These are phyloP conservation scores for Brachionus manjavacas DNA, from an alignment of 1,140 invertebrate genomes.

Conservation along the genomic window DNA sequence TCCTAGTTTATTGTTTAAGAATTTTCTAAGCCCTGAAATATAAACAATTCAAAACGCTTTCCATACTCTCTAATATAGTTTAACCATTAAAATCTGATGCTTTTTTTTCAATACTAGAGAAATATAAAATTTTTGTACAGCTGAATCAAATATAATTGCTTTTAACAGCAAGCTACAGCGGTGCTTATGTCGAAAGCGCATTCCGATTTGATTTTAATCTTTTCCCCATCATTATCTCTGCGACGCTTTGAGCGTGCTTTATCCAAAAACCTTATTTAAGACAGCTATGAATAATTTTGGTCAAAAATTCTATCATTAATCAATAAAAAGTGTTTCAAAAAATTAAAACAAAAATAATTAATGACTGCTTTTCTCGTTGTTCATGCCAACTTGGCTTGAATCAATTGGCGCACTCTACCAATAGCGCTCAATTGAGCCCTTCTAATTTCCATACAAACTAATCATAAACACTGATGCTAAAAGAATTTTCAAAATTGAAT, in stretches of 20 bases:
- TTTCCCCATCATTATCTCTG: not conserved
- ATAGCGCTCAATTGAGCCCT: not conserved
- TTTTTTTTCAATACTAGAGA: not conserved
- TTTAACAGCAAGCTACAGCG: slow-evolving; percentile 4
- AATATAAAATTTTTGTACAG: not conserved
- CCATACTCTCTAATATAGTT: slow-evolving; percentile 3
- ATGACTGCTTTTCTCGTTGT: not conserved
- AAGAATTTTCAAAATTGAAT: not conserved
- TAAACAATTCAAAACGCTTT: slow-evolving; percentile 2
- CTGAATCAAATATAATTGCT: not conserved
- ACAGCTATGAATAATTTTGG: not conserved
- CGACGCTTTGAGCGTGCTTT: not conserved
- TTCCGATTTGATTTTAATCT: not conserved
- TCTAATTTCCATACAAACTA: not conserved
- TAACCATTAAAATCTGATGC: slow-evolving; percentile 6
- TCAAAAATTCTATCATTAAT: not conserved
- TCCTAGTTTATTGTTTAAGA: not conserved
- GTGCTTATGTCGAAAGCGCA: not conserved
- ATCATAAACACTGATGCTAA: not conserved
- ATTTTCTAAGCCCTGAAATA: slow-evolving; percentile 3
- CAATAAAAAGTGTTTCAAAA: not conserved
- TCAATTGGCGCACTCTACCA: not conserved
- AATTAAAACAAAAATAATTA: not conserved
- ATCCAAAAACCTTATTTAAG: not conserved
- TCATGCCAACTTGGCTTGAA: not conserved